Evolutionary conservation across 2,797 vertebrate genomes (phyloP).

Genomic region (Otus scops): DNA sequence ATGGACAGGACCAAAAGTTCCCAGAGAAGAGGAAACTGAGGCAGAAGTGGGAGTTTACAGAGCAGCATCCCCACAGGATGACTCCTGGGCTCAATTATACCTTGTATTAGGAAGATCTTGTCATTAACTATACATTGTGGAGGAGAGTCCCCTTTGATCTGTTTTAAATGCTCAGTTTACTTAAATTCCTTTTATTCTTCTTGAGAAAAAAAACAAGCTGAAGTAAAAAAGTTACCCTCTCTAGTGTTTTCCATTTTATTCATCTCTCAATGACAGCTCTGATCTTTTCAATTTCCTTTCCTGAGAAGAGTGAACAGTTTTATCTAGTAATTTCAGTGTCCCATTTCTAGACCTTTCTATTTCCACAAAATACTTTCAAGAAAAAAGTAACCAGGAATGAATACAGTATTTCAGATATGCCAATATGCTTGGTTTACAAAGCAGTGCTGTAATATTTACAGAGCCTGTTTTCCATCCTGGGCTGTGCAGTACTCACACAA

Average conservation of each 20-base stretch:
- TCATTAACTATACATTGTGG: neutral
- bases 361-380: neutral
- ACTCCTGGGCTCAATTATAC: neutral
- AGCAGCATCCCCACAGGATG: neutral
- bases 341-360: neutral
- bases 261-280: neutral
- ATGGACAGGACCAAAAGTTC: neutral
- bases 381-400: neutral
- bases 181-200: constrained; percentile 14
- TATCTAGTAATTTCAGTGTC: neutral
- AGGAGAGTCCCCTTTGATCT: constrained; percentile 20
- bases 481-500: neutral
- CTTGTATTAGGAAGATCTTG: neutral
- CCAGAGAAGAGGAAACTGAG: neutral
- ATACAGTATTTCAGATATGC: neutral
- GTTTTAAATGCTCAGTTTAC: constrained; percentile 8
- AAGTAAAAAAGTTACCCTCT: neutral
- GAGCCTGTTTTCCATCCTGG: neutral
- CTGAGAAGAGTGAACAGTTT: neutral
- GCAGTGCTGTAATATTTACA: neutral
- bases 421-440: neutral
- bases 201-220: neutral
- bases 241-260: neutral
- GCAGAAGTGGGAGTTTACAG: neutral
- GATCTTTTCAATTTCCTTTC: neutral